Base-by-base conservation (phyloP, 1,140 invertebrate species). In the Parapsyche elsis region DNA sequence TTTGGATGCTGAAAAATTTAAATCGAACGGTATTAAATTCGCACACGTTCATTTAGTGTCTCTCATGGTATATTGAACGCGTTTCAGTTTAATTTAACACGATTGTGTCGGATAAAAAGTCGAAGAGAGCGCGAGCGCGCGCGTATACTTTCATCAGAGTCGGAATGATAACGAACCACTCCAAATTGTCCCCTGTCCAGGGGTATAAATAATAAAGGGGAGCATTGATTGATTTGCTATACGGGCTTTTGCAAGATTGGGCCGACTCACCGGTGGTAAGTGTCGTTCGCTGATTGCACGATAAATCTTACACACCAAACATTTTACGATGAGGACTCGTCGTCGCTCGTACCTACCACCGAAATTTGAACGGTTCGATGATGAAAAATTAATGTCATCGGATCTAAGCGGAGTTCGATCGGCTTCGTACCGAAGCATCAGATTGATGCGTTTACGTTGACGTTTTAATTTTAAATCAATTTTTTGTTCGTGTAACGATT, bases 221-320 rank as follows among this genome's bases (percentile, higher is more conserved):
- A 73, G 10, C 46, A 19, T n/a, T 79, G 70, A 79, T 71, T 59
- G 57, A 77, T 77, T 73, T 73, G 71, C 73, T 45, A 67, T 73
- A 71, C 71, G 23, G 77, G 70, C 12, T 23, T 16, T 30, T 38
- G 21, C 23, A 70, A 16, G 30, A 70, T 70, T 78, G 44, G 44
- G 16, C 71, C 30, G n/a, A 26, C 14, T 73, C 64, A 19, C 70
- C 30, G 70, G 67, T 67, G 19, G 71, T 45, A 19, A 70, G 76
- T 78, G 76, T 78, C 76, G 64, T 9, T 19, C 53, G 30, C 30
- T 79, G 78, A 79, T 79, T 79, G 78, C 67, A 21, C 70, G 67
- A 79, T 79, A 79, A 79, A 79, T 79, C 78, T 79, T 26, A 4
- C 45, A 30, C 16, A 26, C 44, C 10, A 19, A 23, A 57, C 44